A percentile compares a stretch with the other conserved stretches of the same genome.
Conservation (phyloP, 2,797 vertebrate species). For the Coreius guichenoti region DNA sequence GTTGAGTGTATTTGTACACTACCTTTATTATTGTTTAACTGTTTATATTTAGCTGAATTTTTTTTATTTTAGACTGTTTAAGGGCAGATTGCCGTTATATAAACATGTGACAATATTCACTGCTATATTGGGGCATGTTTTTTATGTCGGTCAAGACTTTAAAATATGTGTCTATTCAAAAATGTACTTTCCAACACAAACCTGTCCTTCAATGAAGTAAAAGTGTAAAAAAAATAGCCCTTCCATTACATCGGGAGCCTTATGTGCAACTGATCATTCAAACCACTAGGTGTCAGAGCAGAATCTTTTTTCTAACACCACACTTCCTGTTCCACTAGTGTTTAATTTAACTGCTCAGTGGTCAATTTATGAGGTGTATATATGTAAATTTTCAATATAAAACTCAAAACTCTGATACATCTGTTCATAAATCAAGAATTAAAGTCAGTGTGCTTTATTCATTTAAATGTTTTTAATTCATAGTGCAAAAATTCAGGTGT, state of each 20-base stretch:
- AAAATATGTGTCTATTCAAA: not conserved
- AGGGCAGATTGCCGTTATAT: not conserved
- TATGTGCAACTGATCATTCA: not conserved
- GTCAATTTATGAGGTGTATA: not conserved
- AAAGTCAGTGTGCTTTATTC: not conserved
- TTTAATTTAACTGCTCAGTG: not conserved
- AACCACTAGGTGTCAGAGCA: slow-evolving; percentile 53
- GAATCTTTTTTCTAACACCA: not conserved
- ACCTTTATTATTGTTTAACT: not conserved
- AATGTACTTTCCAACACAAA: not conserved
- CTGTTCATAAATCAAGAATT: not conserved
- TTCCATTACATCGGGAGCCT: not conserved
- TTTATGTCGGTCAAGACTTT: not conserved
- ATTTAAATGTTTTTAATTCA: not conserved
- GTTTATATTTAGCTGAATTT: not conserved
- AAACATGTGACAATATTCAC: not conserved
- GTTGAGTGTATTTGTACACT: not conserved
- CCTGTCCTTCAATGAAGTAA: not conserved
- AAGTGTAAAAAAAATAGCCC: not conserved
- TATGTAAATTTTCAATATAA: not conserved
- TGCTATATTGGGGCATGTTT: not conserved
- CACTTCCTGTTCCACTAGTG: not conserved
- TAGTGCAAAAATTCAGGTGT: not conserved
- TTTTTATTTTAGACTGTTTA: not conserved
- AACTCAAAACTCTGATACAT: not conserved